Conservation (phyloP, 2,888 invertebrate species). For the Hofmannophila pseudospretella region DNA sequence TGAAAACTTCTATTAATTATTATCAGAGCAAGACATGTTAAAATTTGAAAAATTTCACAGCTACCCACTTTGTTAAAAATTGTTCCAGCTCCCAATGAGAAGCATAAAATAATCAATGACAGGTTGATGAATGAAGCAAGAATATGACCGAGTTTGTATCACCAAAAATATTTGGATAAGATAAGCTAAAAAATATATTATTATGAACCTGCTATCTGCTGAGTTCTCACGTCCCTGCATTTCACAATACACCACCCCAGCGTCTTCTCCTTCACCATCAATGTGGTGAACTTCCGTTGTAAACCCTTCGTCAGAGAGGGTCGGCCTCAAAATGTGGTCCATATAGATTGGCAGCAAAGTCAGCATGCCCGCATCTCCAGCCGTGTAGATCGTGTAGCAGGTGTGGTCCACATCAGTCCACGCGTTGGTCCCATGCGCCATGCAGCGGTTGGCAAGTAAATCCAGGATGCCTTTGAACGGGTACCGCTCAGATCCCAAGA, state of each 20-base stretch:
- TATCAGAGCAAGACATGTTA: no score
- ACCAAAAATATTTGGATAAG: no score
- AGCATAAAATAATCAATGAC: no score
- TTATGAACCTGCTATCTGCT: constrained; percentile 79
- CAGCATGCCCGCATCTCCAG: constrained; percentile 89
- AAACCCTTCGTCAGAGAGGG: constrained; percentile 88
- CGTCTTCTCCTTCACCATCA: constrained; percentile 91
- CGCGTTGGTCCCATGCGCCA: constrained; percentile 95
- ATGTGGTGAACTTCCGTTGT: constrained; percentile 95
- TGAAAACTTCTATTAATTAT: no score
- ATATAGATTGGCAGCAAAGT: constrained; percentile 93
- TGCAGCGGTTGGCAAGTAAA: constrained; percentile 90
- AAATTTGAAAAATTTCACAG: no score
- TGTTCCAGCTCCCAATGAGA: no score
- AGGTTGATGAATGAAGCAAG: no score
- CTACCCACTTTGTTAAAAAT: no score
- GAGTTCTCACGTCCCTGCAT: constrained; percentile 92
- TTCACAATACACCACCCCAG: constrained; percentile 97
- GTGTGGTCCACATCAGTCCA: constrained; percentile 93
- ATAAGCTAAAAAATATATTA: no score
- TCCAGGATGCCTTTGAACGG: constrained; percentile 94
- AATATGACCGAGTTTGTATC: no score
- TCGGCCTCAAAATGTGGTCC: constrained; percentile 92
- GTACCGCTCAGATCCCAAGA: constrained; percentile 92
- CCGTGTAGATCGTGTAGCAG: constrained; percentile 92